Evolutionary conservation across 2,113 vertebrate species (phyloP).

Genomic region (Scolopax mira): DNA sequence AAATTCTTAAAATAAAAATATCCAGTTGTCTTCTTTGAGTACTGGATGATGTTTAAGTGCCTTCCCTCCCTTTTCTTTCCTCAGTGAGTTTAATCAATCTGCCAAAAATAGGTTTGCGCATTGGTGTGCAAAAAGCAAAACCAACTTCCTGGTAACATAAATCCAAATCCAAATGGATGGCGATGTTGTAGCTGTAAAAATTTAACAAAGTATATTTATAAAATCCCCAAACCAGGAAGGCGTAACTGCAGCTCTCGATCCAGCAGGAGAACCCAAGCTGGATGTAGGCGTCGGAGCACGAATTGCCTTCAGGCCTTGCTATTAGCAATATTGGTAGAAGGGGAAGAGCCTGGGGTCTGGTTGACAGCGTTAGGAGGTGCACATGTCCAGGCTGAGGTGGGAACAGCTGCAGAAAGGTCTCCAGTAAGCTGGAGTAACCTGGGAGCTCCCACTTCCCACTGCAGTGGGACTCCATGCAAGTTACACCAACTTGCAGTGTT

Average conservation of each 20-base stretch:
- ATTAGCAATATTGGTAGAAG: not conserved
- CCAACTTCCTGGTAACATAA: not conserved
- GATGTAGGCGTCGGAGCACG: not conserved
- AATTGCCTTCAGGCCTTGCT: not conserved
- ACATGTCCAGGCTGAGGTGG: not conserved
- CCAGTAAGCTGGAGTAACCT: not conserved
- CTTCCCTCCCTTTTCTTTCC: not conserved
- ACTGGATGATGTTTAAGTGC: too few relatives aligned
- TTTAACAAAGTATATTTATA: not conserved
- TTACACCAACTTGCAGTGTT: not conserved
- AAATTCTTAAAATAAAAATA: not conserved
- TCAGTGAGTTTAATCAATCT: not conserved
- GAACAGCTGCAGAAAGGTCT: not conserved
- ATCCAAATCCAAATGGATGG: not conserved
- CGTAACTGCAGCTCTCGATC: not conserved
- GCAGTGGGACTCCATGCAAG: not conserved
- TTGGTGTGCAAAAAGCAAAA: not conserved
- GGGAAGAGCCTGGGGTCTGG: not conserved
- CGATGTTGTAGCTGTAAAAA: not conserved
- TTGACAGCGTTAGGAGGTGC: not conserved
- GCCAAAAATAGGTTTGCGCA: not conserved
- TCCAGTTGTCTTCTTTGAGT: not conserved
- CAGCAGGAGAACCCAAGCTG: not conserved
- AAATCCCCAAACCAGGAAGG: not conserved
- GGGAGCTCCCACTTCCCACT: not conserved